Evolutionary conservation across 2,113 vertebrate genomes (phyloP).

Genomic region (Scomber scombrus): DNA sequence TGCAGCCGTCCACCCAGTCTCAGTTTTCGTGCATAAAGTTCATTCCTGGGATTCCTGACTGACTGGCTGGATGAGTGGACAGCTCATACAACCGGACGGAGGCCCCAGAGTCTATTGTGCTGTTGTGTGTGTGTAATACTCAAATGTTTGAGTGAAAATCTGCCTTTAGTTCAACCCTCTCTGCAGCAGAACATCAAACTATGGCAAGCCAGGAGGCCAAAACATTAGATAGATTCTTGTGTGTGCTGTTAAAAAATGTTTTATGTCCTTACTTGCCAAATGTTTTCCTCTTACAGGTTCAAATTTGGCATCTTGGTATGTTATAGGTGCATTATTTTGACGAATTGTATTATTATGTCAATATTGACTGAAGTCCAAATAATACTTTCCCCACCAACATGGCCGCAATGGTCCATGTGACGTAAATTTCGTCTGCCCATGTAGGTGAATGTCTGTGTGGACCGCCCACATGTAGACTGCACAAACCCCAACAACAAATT

Average conservation of each 20-base stretch:
- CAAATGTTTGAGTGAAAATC: no score
- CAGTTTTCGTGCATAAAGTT: not conserved
- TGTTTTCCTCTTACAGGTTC: not conserved
- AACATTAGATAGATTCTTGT: not conserved
- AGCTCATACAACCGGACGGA: slow-evolving; percentile 25
- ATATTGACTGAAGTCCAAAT: no score
- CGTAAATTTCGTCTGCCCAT: no score
- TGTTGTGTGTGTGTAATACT: slow-evolving; percentile 4
- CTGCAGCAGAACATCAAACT: not conserved
- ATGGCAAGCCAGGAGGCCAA: not conserved
- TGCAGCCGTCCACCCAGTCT: no score
- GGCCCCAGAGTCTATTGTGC: slow-evolving; percentile 14
- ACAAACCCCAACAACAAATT: not conserved
- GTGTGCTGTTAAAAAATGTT: no score
- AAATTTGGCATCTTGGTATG: not conserved
- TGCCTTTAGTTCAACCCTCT: no score
- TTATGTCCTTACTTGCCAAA: no score
- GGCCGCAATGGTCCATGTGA: no score
- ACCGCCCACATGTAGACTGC: not conserved
- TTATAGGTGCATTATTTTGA: not conserved
- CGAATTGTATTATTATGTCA: no score
- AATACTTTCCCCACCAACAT: no score
- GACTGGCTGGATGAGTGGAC: slow-evolving; percentile 18
- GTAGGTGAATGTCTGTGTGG: no score
- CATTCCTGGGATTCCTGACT: slow-evolving; percentile 72